phyloP scores from a whole-genome alignment of 1,140 invertebrate genomes.

The Calephelis nemesis region DNA sequence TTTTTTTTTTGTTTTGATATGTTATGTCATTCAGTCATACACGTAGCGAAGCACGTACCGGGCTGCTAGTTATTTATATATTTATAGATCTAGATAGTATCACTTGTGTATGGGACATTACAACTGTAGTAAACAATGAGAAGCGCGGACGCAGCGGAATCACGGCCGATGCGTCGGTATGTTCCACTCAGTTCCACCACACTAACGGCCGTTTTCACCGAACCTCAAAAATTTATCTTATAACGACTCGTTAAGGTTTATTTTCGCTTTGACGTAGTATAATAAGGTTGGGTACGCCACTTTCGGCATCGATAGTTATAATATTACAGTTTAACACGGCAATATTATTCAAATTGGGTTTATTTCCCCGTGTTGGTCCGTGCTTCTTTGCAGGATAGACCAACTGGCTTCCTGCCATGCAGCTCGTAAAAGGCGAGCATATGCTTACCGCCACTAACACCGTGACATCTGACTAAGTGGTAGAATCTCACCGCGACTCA shows the following conservation, averaged over 20 bases:
- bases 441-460: no score
- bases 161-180: constrained; percentile 15
- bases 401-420: no score
- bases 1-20: no score
- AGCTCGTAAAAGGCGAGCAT: no score
- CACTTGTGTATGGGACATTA: neutral
- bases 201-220: neutral
- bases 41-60: no score
- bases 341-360: no score
- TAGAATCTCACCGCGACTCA: no score
- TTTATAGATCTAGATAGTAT: neutral
- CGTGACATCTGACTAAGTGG: no score
- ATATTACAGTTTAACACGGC: neutral
- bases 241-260: neutral
- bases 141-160: constrained; percentile 20
- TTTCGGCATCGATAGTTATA: constrained; percentile 10
- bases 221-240: neutral
- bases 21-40: no score
- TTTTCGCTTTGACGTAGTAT: neutral
- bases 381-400: no score
- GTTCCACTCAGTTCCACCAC: constrained; percentile 22
- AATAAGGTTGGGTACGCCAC: constrained; percentile 9
- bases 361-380: no score
- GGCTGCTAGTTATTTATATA: no score
- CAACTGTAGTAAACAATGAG: constrained; percentile 9